phyloP scores from a whole-genome alignment of 2,888 invertebrate species.

The Protodeltote pygarga region DNA sequence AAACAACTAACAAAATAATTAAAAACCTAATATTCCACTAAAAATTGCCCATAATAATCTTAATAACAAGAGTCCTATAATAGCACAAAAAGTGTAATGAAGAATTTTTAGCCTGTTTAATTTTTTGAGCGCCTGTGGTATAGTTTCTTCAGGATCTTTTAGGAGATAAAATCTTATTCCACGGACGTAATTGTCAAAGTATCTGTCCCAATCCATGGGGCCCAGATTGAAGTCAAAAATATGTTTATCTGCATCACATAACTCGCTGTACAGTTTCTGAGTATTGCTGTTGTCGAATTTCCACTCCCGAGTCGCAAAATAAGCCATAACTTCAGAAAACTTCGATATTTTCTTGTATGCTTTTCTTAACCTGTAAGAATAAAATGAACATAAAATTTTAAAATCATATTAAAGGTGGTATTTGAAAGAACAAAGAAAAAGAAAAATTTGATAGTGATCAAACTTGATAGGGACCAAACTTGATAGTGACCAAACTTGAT shows the following conservation, averaged over 20 bases:
- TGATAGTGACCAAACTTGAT: too few relatives aligned
- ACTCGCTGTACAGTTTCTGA: conserved; percentile 80
- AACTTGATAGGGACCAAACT: too few relatives aligned
- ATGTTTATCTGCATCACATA: conserved; percentile 86
- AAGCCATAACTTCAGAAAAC: conserved; percentile 90
- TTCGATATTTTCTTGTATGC: conserved; percentile 91
- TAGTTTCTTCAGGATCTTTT: conserved; percentile 90
- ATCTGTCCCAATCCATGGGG: conserved; percentile 89
- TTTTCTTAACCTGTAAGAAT: conserved; percentile 88
- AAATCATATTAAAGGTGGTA: background rate
- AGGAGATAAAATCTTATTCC: conserved; percentile 91
- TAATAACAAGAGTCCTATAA: conserved; percentile 51
- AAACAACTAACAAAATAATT: conserved; percentile 20
- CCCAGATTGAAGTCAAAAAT: conserved; percentile 90
- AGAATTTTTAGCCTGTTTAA: conserved; percentile 51
- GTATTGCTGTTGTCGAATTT: conserved; percentile 88
- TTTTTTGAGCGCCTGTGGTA: conserved; percentile 87
- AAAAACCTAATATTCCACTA: conserved; percentile 39
- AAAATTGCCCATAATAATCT: conserved; percentile 57
- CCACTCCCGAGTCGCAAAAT: conserved; percentile 92
- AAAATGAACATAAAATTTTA: background rate
- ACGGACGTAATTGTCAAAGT: conserved; percentile 89
- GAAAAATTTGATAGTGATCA: too few relatives aligned
- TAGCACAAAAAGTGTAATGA: conserved; percentile 57
- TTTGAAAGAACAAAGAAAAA: too few relatives aligned